A percentile compares a stretch with the other conserved stretches of the same genome.
These are phyloP conservation scores for Lithophane socia DNA, from an alignment of 2,888 invertebrate genomes.

Conservation along the genomic window DNA sequence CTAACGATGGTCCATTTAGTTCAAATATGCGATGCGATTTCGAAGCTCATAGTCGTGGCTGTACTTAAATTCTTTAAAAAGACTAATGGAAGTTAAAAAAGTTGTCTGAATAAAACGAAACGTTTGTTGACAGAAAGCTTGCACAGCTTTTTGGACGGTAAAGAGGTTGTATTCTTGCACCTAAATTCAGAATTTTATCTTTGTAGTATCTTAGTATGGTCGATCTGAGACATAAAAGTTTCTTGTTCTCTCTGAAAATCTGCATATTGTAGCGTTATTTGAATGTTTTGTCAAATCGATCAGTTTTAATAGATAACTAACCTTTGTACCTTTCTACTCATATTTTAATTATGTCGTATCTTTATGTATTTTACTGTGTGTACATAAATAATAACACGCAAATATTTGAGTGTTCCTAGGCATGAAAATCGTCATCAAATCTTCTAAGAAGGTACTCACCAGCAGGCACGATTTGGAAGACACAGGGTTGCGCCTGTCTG, in stretches of 20 bases:
- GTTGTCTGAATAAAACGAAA: background rate
- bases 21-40: slow-evolving; percentile 37
- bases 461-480: slow-evolving; percentile 97
- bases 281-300: background rate
- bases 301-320: background rate
- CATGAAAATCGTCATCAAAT: background rate
- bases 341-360: too few species aligned
- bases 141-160: too few species aligned
- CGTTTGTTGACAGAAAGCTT: background rate
- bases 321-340: too few species aligned
- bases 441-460: slow-evolving; percentile 87
- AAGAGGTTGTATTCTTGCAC: background rate
- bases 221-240: background rate
- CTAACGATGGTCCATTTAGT: slow-evolving; percentile 24
- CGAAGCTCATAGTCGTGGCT: background rate
- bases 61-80: background rate
- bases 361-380: too few species aligned
- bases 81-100: background rate
- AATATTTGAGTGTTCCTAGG: background rate
- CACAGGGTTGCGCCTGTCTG: slow-evolving; percentile 95
- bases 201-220: background rate
- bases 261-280: background rate
- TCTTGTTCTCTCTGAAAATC: background rate
- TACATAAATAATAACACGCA: background rate
- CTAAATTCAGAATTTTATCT: background rate